Evolutionary conservation across 2,797 vertebrate genomes (phyloP).

Genomic region (Chloroceryle amazona): DNA sequence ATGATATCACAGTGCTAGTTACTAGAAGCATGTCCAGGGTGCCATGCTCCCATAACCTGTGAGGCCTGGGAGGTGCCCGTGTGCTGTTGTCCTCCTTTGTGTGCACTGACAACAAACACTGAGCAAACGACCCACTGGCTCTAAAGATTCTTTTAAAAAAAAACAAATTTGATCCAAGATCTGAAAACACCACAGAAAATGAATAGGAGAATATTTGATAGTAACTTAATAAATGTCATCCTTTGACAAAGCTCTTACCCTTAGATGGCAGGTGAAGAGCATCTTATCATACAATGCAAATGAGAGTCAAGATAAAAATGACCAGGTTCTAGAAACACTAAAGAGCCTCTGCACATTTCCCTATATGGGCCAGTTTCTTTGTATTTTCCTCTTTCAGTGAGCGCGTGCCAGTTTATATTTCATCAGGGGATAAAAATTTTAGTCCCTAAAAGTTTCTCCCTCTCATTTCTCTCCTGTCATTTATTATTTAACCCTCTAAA

Average conservation of each 20-base stretch:
- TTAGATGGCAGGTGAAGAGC: not conserved
- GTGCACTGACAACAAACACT: not conserved
- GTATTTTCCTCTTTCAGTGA: not conserved
- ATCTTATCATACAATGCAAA: not conserved
- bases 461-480: constrained; percentile 34
- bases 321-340: not conserved
- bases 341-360: not conserved
- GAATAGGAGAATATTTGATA: not conserved
- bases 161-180: not conserved
- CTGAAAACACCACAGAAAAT: not conserved
- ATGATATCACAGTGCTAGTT: not conserved
- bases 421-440: not conserved
- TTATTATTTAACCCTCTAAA: constrained; percentile 65
- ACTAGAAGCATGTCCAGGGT: not conserved
- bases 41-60: rapidly evolving
- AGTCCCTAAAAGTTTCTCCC: not conserved
- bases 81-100: not conserved
- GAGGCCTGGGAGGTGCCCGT: rapidly evolving
- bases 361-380: constrained; percentile 18
- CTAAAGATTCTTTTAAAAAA: not conserved
- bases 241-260: constrained; percentile 39
- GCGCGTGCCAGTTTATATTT: constrained; percentile 10
- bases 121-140: not conserved
- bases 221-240: not conserved
- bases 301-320: not conserved